Percentiles rank a stretch among this genome's conserved stretches.
Evolutionary conservation across 2,888 invertebrate genomes (phyloP).

Genomic region (Endotricha flammealis): DNA sequence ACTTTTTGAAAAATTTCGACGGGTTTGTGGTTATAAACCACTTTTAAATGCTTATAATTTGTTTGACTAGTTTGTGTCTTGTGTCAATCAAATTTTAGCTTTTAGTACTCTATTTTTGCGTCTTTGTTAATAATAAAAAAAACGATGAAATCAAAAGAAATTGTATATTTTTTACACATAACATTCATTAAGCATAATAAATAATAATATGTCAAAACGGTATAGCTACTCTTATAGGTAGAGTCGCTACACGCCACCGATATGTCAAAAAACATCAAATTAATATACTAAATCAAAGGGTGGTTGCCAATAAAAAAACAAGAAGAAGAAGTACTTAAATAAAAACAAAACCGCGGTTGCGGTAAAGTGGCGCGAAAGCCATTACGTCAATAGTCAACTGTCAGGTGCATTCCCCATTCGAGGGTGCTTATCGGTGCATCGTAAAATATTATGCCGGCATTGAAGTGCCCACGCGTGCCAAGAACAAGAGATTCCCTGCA

Average conservation of each 20-base stretch:
- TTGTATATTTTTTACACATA: not conserved
- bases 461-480: constrained; percentile 25
- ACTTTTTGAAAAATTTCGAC: too few relatives aligned
- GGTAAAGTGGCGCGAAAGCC: constrained; percentile 39
- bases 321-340: not conserved
- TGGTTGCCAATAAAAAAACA: too few relatives aligned
- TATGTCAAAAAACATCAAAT: too few relatives aligned
- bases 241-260: too few relatives aligned
- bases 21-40: too few relatives aligned
- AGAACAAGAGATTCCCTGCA: constrained; percentile 2
- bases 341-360: constrained; percentile 15
- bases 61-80: too few relatives aligned
- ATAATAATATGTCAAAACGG: not conserved
- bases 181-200: not conserved
- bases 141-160: too few relatives aligned
- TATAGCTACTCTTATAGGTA: too few relatives aligned
- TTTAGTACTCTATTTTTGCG: too few relatives aligned
- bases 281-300: not conserved
- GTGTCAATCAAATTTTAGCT: too few relatives aligned
- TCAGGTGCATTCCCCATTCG: constrained; percentile 31
- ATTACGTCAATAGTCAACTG: constrained; percentile 30
- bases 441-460: constrained; percentile 32
- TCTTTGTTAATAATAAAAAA: too few relatives aligned
- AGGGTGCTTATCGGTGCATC: constrained; percentile 35
- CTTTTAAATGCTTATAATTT: too few relatives aligned